These are phyloP conservation scores for Junonia oenone DNA, from an alignment of 2,888 invertebrate genomes.

Conservation along the genomic window DNA sequence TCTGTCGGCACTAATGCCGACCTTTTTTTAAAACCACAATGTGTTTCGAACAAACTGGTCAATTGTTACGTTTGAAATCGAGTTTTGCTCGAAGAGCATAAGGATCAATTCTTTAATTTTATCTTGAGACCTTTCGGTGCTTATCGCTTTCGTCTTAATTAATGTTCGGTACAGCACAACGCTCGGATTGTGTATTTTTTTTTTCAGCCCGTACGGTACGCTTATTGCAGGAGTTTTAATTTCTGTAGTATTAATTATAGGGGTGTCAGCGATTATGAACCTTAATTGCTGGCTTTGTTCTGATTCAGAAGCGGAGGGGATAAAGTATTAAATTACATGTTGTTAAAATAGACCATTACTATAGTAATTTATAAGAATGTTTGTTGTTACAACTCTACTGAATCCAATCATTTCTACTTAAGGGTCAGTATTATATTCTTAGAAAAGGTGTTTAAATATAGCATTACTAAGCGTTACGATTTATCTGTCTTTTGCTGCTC, in stretches of 20 bases:
- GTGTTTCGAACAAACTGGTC: slow-evolving; percentile 47
- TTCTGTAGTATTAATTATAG: slow-evolving; percentile 69
- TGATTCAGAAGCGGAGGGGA: slow-evolving; percentile 45
- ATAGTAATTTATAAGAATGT: slow-evolving; percentile 5
- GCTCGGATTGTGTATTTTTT: slow-evolving; percentile 60
- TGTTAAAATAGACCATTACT: background rate
- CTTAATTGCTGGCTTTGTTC: slow-evolving; percentile 66
- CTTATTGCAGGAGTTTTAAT: slow-evolving; percentile 63
- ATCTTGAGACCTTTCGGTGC: slow-evolving; percentile 43
- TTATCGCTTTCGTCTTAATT: slow-evolving; percentile 62
- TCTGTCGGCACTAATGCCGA: slow-evolving; percentile 42
- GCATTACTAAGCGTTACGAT: background rate
- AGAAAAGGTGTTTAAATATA: too few species aligned
- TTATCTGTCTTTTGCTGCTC: background rate
- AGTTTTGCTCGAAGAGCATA: slow-evolving; percentile 30
- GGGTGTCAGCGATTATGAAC: slow-evolving; percentile 60
- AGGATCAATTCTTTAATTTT: slow-evolving; percentile 38
- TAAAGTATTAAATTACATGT: slow-evolving; percentile 40
- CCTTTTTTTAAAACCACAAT: slow-evolving; percentile 47
- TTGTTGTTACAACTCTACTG: background rate
- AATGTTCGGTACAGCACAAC: slow-evolving; percentile 68
- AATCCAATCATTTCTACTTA: background rate
- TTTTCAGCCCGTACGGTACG: slow-evolving; percentile 48
- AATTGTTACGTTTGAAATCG: slow-evolving; percentile 33
- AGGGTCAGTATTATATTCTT: background rate